Base-by-base conservation (phyloP, 2,888 invertebrate genomes). In the Crematogaster levior region DNA sequence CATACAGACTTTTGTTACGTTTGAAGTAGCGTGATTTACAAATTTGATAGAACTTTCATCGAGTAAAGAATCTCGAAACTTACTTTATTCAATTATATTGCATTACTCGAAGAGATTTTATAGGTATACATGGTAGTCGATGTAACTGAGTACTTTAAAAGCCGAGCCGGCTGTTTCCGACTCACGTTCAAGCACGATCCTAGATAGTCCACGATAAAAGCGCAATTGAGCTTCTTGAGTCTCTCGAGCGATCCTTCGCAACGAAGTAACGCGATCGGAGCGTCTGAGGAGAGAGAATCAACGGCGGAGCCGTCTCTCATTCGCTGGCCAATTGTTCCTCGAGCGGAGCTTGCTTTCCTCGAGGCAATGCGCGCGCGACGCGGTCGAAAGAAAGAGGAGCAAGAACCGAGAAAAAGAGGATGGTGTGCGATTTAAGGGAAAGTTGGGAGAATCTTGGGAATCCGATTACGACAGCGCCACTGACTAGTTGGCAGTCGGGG, bases 381-480 rank as follows among this genome's bases (percentile, higher is more conserved):
- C 43, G 53, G 6, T 53, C 21, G 21, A 43, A 6, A 30, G 56
- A 37, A 30, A 43, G 53, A 53, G 75, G 9, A 21, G 37, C 56
- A 37, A 53, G 24, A 37, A 37, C 37, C 24, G 70, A 40, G 53
- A 43, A 77, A 46, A 70, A 58, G 81, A 66, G 66, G 48, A 27
- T 21, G 65, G 65, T 40, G 77, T 18, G 53, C 53, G 77, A 63
- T 65, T 65, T 63, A 77, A 75, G 58, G 80, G 85, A 86, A 88
- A 87, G 86, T 82, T 83, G 83, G 83, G 65, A 77, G 85, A 88
- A 88, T 87, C 86, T 84, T 84, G 83, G 85, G 83, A 89, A 89
- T 89, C 86, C 85, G 88, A 88, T 89, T 89, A 88, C 72, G 43
- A 34, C 75, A 79, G 68, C 82, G 84, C 82, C 82, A 84, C 82